Percentiles rank a stretch among this genome's conserved stretches.
Evolutionary conservation across 1,140 invertebrate genomes (phyloP).

Genomic region (Cyphomyrmex costatus): DNA sequence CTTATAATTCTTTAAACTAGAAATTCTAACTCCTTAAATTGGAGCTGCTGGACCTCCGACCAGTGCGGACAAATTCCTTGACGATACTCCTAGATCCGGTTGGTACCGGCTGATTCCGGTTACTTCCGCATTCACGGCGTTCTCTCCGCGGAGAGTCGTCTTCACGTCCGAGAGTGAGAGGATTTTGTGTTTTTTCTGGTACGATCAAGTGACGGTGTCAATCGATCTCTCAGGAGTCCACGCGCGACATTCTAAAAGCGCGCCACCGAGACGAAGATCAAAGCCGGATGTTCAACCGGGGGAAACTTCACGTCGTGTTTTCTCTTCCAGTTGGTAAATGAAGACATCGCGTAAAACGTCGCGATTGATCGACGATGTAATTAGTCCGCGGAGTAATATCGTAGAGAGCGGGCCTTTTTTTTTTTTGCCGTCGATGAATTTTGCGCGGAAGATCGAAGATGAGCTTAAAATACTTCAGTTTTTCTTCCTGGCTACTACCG

Average conservation of each 20-base stretch:
- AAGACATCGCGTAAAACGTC: constrained; percentile 36
- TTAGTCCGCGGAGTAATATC: neutral
- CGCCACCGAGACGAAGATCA: neutral
- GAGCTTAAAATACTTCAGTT: constrained; percentile 30
- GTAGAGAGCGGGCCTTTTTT: neutral
- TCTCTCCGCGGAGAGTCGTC: neutral
- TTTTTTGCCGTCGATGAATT: neutral
- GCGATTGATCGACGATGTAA: constrained; percentile 10
- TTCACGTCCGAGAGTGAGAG: neutral
- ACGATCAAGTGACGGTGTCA: constrained; percentile 14
- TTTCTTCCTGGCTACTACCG: neutral
- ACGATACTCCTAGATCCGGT: neutral
- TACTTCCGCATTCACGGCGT: constrained; percentile 21
- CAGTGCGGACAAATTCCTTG: neutral
- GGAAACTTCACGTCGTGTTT: neutral
- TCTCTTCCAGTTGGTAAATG: neutral
- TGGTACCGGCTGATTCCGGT: neutral
- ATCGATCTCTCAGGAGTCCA: constrained; percentile 8
- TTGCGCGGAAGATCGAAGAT: neutral
- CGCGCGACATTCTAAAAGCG: constrained; percentile 28
- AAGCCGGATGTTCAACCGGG: constrained; percentile 14
- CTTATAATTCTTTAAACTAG: no score
- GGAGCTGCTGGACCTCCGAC: neutral
- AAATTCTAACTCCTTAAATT: no score
- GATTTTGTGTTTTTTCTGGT: neutral